phyloP scores from a whole-genome alignment of 2,113 vertebrate species.

The Leucoraja erinaceus region DNA sequence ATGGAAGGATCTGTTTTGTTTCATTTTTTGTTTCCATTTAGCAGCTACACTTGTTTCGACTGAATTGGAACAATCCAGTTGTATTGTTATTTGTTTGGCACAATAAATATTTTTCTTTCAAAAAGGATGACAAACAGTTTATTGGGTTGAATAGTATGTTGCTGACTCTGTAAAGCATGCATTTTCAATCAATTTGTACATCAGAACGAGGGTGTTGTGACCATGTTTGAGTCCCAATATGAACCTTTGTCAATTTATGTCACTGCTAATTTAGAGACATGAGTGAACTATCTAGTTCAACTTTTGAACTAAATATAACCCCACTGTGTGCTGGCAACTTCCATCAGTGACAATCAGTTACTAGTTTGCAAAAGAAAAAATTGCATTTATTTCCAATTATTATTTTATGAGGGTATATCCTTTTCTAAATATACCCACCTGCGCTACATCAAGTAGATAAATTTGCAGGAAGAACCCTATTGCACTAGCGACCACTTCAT shows the following conservation, averaged over 20 bases:
- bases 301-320: slow-evolving; percentile 29
- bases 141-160: slow-evolving; percentile 10
- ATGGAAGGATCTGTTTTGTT: neutral
- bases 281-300: slow-evolving; percentile 2
- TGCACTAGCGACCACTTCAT: slow-evolving; percentile 82
- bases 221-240: neutral
- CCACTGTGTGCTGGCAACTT: neutral
- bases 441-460: slow-evolving; percentile 87
- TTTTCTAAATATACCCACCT: slow-evolving; percentile 57
- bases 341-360: neutral
- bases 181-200: slow-evolving; percentile 17
- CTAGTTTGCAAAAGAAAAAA: neutral
- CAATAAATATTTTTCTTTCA: slow-evolving; percentile 18
- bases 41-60: neutral
- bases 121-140: slow-evolving; percentile 26
- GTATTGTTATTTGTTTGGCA: slow-evolving; percentile 24
- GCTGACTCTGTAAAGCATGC: neutral
- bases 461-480: slow-evolving; percentile 89
- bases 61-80: neutral
- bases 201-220: neutral
- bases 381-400: neutral
- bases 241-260: slow-evolving; percentile 35
- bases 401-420: neutral
- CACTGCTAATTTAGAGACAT: slow-evolving; percentile 14
- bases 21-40: neutral